phyloP scores from a whole-genome alignment of 1,140 invertebrate genomes.

The Plutomurus gul region DNA sequence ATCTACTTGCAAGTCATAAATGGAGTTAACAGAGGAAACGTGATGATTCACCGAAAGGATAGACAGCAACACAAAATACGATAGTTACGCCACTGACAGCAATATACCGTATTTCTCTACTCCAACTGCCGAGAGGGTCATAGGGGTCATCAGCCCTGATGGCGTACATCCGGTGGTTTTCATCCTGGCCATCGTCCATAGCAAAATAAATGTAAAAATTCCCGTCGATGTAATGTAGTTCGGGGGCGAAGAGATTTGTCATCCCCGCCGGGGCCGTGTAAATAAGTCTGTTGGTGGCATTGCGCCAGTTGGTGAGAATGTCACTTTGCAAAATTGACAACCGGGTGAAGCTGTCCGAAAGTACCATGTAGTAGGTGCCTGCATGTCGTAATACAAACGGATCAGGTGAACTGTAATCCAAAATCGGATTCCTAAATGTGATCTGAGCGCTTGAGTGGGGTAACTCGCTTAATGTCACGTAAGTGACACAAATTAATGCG shows the following conservation, averaged over 20 bases:
- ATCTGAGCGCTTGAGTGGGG: neutral
- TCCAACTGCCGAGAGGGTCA: constrained; percentile 35
- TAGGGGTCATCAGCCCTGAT: constrained; percentile 22
- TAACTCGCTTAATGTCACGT: too few species aligned
- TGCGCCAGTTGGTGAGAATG: constrained; percentile 41
- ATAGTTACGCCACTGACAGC: too few species aligned
- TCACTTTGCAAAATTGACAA: constrained; percentile 36
- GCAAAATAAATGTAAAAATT: constrained; percentile 48
- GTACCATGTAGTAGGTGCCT: constrained; percentile 35
- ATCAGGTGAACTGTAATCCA: constrained; percentile 39
- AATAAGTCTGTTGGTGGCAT: constrained; percentile 30
- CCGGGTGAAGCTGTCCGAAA: neutral
- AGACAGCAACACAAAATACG: too few species aligned
- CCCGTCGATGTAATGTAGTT: constrained; percentile 39
- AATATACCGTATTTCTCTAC: constrained; percentile 20
- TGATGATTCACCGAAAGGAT: too few species aligned
- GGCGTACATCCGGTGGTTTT: constrained; percentile 48
- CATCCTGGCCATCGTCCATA: constrained; percentile 40
- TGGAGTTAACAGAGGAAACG: neutral
- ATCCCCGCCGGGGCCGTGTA: constrained; percentile 26
- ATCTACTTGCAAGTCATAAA: too few species aligned
- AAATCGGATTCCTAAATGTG: constrained; percentile 40
- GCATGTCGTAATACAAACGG: constrained; percentile 34
- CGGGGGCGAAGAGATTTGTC: constrained; percentile 43
- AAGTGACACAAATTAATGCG: neutral